Base-by-base conservation (phyloP, 2,797 vertebrate genomes). In the Echiichthys vipera region DNA sequence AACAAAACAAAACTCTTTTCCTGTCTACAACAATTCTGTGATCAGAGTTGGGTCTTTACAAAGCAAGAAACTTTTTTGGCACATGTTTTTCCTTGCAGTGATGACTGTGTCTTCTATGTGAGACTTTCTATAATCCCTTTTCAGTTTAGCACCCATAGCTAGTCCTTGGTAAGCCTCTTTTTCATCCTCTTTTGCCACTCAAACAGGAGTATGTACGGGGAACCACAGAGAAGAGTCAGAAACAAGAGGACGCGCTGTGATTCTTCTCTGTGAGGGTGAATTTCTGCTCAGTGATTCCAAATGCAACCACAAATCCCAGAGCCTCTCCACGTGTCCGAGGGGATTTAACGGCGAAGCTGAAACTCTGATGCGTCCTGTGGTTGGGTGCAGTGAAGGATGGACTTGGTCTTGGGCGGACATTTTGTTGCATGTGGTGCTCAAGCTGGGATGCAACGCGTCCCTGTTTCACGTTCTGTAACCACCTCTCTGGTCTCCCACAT, bases 41-140 rank as follows among this genome's bases (percentile, higher is more conserved):
- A 58, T 75, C 49, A 77, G 64, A 81, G 64, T 74, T n/a, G 66
- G 46, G 72, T 84, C 43, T 78, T 69, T 40, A 73, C 64, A 77
- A 74, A 78, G 46, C 45, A 58, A 70, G 61, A 81, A 72, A 70
- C 68, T 71, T 78, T 49, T 89, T 89, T 87, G 85, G 86, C 87
- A 90, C 88, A 40, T 77, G 15, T 73, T 71, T 74, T 65, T 39
- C 55, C 75, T 83, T 18, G 47, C 78, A 39, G 75, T 75, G 78
- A 75, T 62, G 63, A 81, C 61, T 67, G 75, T 80, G 78, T 63
- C 77, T 63, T 63, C 75, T 64, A 49, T 29, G 27, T 5, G 25
- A 83, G 72, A 77, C 58, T 62, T 81, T 65, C 50, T 73, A 40
- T 86, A 86, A 86, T 85, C 83, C 55, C 49, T 39, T n/a, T 85